Evolutionary conservation across 2,113 vertebrate genomes (phyloP), one percentile per base, ranked within the genome.

Genomic region (Coreoperca whiteheadi): DNA sequence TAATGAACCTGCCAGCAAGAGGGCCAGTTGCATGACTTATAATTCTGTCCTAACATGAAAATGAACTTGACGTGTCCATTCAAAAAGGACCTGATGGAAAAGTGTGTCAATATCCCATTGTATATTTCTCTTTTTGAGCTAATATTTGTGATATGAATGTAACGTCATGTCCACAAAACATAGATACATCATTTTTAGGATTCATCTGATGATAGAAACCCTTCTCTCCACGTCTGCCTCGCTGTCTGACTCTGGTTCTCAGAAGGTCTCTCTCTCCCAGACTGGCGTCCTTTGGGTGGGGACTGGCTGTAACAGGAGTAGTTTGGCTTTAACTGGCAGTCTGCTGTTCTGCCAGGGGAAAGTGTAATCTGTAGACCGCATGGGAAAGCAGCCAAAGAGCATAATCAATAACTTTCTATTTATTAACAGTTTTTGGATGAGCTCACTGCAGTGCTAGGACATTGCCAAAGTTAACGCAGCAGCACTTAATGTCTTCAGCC

Each of bases 401-500:
- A 84, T 77, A 89, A 95, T 95, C 94, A 92, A 95, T 95, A 94
- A 75, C 85, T 88, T 92, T 94, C 87, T 94, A 91, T 95, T 94
- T 89, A 94, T 94, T 92, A 94, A 92, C 90, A 89, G 86, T 93
- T 93, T 93, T 91, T 92, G 79, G 90, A 93, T 92, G 92, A 94
- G 91, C 90, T 90, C 85, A 86, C 87, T 93, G 93, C 92, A 91
- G 88, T 87, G 91, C 75, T 88, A 74, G 87, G 88, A 81, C 78
- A 28, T 77, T 86, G 87, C 66, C 88, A 90, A 90, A 81, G 88
- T 91, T 93, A 94, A 94, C 92, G 91, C 94, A 92, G 85, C 82
- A 88, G 88, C 74, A 92, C 79, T 89, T 74, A 21, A 30, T 83
- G 74, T 83, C 85, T 92, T 91, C 86, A 73, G 82, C 77, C 68